Base-by-base conservation (phyloP, 2,888 invertebrate species). In the Philopedon plagiatum region DNA sequence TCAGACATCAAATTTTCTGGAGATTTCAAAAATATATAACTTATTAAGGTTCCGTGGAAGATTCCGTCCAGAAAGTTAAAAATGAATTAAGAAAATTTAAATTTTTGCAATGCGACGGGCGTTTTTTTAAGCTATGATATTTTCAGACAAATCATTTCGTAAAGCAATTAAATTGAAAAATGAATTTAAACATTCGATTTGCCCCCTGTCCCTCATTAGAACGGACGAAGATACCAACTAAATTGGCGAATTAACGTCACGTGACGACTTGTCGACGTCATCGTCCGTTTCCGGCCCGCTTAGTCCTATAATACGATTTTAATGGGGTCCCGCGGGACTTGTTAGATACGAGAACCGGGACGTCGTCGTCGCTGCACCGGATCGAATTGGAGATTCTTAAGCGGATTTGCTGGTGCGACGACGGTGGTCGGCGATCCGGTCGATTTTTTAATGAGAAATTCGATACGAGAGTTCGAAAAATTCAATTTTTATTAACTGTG, bases 401-500 rank as follows among this genome's bases (percentile, higher is more conserved):
- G 57, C 37, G 37, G 57, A 57, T 57, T 57, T 37, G 13, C 3
- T 8, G 7, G 29, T 18, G 11, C 8, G 51, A 29, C 29, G 51
- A 15, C 23, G 29, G 21, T 4, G 8, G 18, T 9, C 80, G 69
- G 67, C n/a, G n/a, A n/a, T n/a, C n/a, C n/a, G n/a, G n/a, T n/a
- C n/a, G n/a, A n/a, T n/a, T n/a, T 78, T 80, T 80, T 80, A 80
- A 80, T 77, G 78, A 78, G 61, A 76, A 46, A 37, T 60, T 60
- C 66, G 70, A 65, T 34, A 70, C 64, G 61, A 60, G 49, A 65
- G n/a, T n/a, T n/a, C n/a, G n/a, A n/a, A n/a, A n/a, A n/a, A n/a
- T n/a, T n/a, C n/a, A n/a, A n/a, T n/a, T n/a, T n/a, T n/a, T n/a
- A n/a, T n/a, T n/a, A n/a, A n/a, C n/a, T n/a, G n/a, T n/a, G n/a